Base-by-base conservation (phyloP, 2,888 invertebrate species). In the Ellobium chinense region DNA sequence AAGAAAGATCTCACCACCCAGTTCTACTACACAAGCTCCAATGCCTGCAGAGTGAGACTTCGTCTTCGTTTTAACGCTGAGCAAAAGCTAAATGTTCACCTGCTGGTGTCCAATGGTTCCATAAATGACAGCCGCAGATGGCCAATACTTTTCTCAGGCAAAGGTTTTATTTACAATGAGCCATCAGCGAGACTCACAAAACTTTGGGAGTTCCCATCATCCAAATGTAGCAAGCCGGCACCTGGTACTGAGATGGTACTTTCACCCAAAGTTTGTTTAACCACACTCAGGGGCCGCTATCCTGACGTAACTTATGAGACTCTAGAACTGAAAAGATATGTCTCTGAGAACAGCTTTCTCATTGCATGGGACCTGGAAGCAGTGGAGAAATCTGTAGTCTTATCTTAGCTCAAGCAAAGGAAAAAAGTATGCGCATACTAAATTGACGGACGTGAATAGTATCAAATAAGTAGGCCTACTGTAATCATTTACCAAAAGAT, bases 1-100 rank as follows among this genome's bases (percentile, higher is more conserved):
- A n/a, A n/a, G n/a, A n/a, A n/a, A n/a, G n/a, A n/a, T n/a, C n/a
- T n/a, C n/a, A n/a, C n/a, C n/a, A n/a, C n/a, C n/a, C n/a, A n/a
- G n/a, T n/a, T n/a, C n/a, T n/a, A n/a, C n/a, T n/a, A n/a, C 46
- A 46, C 68, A 69, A 37, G 39, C 2, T 46, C 46, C n/a, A 69
- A 46, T 14, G 5, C 34, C 34, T 68, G 68, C 39, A 36, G 39
- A 9, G 68, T 24, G 7, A 9, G 39, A 5, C n/a, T 68, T 54
- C 31, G 18, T 7, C 29, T 72, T 14, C 14, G 39, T 3, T 72
- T 72, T 36, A 24, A 72, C 56, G n/a, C n/a, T n/a, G n/a, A n/a
- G n/a, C n/a, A n/a, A n/a, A n/a, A n/a, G n/a, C 27, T 73, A 24
- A 36, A 14, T 27, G 62, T 62, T 36, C 27, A 24, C 7, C 1